Evolutionary conservation across 2,797 vertebrate species (phyloP).

Genomic region (Hoplostethus mediterraneus): DNA sequence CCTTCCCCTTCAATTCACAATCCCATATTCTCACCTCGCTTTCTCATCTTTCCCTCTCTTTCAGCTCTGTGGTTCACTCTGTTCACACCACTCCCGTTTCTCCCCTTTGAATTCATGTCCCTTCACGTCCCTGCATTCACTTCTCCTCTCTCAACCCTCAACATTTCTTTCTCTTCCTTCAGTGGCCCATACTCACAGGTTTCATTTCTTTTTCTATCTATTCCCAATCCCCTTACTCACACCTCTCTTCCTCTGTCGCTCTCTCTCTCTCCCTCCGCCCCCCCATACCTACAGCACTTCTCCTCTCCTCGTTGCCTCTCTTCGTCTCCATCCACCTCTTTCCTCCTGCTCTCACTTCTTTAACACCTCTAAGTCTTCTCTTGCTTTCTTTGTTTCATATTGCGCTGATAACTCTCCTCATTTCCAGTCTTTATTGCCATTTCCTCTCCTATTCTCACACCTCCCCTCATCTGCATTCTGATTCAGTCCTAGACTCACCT

Average conservation of each 20-base stretch:
- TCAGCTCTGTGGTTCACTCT: background rate
- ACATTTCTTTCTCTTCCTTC: too few relatives aligned
- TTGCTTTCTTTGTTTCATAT: background rate
- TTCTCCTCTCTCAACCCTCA: too few relatives aligned
- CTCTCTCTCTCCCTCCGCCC: too few relatives aligned
- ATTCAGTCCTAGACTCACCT: background rate
- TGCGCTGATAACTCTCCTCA: background rate
- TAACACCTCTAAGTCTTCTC: background rate
- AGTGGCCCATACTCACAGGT: too few relatives aligned
- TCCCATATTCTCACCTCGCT: background rate
- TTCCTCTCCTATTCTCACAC: background rate
- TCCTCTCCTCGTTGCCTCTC: too few relatives aligned
- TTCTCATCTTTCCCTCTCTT: background rate
- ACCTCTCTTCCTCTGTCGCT: too few relatives aligned
- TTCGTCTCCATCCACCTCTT: background rate
- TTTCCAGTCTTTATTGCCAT: conserved; percentile 7
- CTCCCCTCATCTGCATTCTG: background rate
- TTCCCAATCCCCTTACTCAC: too few relatives aligned
- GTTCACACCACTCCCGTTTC: too few relatives aligned
- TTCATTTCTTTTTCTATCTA: too few relatives aligned
- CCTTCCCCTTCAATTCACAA: background rate
- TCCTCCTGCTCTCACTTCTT: background rate
- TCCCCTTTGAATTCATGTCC: too few relatives aligned
- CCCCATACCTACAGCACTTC: too few relatives aligned
- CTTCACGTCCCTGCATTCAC: too few relatives aligned